phyloP scores from a whole-genome alignment of 92 coral and sea anemone species.

The Heteractis magnifica region DNA sequence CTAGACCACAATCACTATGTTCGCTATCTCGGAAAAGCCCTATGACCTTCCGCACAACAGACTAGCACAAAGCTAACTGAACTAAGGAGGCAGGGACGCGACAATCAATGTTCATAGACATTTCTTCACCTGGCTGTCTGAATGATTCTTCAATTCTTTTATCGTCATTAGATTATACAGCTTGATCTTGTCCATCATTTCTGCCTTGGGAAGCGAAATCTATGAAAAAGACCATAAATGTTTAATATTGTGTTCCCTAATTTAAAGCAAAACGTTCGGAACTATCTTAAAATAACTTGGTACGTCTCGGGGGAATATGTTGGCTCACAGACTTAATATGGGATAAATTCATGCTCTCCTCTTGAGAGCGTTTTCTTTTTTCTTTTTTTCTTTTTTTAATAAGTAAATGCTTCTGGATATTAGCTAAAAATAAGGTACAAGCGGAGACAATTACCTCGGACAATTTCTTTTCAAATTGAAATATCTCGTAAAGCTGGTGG shows the following conservation, averaged over 20 bases:
- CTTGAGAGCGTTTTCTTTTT: too few species aligned
- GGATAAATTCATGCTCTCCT: too few species aligned
- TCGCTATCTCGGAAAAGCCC: too few species aligned
- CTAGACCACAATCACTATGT: too few species aligned
- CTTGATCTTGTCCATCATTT: conserved; percentile 41
- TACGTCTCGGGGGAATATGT: too few species aligned
- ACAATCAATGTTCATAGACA: too few species aligned
- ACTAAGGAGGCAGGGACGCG: not conserved
- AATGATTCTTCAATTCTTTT: conserved; percentile 20
- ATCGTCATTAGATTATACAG: conserved; percentile 45
- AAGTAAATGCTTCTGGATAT: too few species aligned
- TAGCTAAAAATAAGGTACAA: too few species aligned
- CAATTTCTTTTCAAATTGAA: conserved; percentile 56
- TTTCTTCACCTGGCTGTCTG: conserved; percentile 32
- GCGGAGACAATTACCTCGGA: conserved; percentile 56
- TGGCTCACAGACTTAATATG: too few species aligned
- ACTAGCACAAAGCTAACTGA: not conserved
- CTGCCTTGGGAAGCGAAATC: conserved; percentile 47
- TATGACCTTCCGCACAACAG: not conserved
- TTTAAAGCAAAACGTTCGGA: too few species aligned
- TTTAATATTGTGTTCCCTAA: not conserved
- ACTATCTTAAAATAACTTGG: too few species aligned
- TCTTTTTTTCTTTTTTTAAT: too few species aligned
- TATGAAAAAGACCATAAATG: not conserved
- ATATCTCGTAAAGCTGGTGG: conserved; percentile 38